Base-by-base conservation (phyloP, 2,888 invertebrate genomes). In the Steinernema hermaphroditum region DNA sequence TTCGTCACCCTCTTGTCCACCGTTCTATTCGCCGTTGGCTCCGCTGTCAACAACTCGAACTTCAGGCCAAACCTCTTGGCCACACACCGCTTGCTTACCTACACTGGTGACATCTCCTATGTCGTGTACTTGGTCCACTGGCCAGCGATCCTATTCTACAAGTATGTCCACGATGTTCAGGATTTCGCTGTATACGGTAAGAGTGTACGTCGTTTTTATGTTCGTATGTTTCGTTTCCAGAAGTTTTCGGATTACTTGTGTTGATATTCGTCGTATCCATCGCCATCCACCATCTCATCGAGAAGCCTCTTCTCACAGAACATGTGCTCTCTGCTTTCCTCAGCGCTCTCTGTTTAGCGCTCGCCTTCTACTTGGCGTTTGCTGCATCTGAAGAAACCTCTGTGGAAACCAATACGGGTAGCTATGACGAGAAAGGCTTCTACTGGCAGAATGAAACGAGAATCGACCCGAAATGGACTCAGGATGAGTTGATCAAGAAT, bases 31-130 rank as follows among this genome's bases (percentile, higher is more conserved):
- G 62, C 62, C 2, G 16, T 62, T 1, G 62, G 29, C 29, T 16
- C 62, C 62, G 12, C 50, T 2, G 6, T n/a, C 4, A 29, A 32
- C 62, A 1, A 16, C 2, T 22, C 6, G 1, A 8, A 9, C 14
- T 16, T 29, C 34, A 12, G 6, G 27, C 62, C 29, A 9, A 16
- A 29, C 62, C 12, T 8, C 37, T 37, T 37, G 37, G 32, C 27
- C 32, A 34, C 62, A 2, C 9, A 62, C 34, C 29, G 62, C 32
- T 24, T 62, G 12, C 32, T 62, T 12, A n/a, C 62, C 32, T 62
- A 62, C 32, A 27, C 29, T 2, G 62, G 62, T 4, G 62, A 62
- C 62, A 34, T 62, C 29, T 62, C 62, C 62, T 62, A 62, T 32
- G 32, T 62, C 29, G 4, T 62, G 16, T 62, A 62, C 29, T 27